Evolutionary conservation across 1,140 invertebrate genomes (phyloP).

Genomic region (Asobara japonica): DNA sequence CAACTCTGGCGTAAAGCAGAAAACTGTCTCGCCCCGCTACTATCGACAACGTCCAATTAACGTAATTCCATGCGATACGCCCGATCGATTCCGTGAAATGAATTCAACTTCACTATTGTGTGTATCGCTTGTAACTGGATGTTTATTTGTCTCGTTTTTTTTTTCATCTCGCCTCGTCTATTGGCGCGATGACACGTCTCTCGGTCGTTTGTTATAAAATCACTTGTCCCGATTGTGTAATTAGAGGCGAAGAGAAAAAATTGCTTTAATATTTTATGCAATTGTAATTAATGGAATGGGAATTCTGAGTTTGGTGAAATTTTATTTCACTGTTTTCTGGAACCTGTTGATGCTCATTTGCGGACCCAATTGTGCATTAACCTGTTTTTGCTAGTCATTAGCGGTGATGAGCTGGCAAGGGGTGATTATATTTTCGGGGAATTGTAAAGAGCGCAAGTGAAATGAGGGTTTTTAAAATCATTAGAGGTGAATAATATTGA

Average conservation of each 20-base stretch:
- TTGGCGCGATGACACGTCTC: conserved; percentile 21
- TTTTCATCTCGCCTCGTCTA: background rate
- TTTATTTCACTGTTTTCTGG: background rate
- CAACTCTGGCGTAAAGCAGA: conserved; percentile 24
- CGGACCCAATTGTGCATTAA: background rate
- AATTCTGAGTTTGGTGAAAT: background rate
- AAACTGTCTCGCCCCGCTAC: conserved; percentile 32
- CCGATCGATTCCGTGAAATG: conserved; percentile 33
- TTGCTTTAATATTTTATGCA: background rate
- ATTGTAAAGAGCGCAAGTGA: too few species aligned
- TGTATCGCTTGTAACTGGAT: background rate
- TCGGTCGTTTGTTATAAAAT: conserved; percentile 26
- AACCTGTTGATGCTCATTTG: background rate
- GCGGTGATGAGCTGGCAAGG: background rate
- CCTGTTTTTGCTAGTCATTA: background rate
- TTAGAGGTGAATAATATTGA: too few species aligned
- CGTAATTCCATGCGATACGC: conserved; percentile 36
- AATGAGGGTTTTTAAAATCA: too few species aligned
- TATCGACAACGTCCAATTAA: conserved; percentile 38
- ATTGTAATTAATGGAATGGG: background rate
- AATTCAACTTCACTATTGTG: conserved; percentile 20
- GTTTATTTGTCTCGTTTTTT: background rate
- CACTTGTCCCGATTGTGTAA: background rate
- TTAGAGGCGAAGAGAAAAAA: background rate
- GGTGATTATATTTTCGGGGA: background rate